Evolutionary conservation across 2,113 vertebrate species (phyloP), one percentile per base, ranked within the genome.

Genomic region (Mormoops blainvillei): DNA sequence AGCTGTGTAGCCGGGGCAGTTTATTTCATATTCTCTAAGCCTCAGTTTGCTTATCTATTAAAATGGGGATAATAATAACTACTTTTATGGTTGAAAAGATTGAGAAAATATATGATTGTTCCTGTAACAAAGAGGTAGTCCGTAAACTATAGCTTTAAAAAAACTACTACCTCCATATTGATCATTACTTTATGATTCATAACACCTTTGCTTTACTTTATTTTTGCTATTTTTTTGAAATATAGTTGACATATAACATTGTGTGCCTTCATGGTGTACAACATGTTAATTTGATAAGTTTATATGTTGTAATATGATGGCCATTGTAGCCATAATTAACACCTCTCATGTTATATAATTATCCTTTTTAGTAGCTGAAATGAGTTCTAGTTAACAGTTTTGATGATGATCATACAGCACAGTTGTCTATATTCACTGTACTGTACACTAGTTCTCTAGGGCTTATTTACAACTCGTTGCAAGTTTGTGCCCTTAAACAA

Each of bases 1-100:
- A 78, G 22, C 52, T 56, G 11, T 28, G n/a, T 61, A 6, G 13
- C 26, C 18, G 31, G 36, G 18, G 16, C 36, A 85, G 45, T 91
- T 81, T 86, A 94, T 91, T 90, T 94, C 1, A 18, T 18, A 45
- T 91, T 93, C 48, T 96, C 67, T 54, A 90, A 89, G 28, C 43
- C 67, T 33, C 19, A 63, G 15, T 41, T 84, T 41, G 38, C 36
- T 86, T 48, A n/a, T 70, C 85, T 93, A n/a, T 7, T 85, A 58
- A 95, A 97, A 87, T 87, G 63, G 28, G 38, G 36, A 45, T 58
- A 73, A 61, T 13, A n/a, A 52, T 22, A 56, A 31, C 24, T 78
- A 22, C 5, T 77, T 52, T 56, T 67, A 91, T 6, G 48, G 15
- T 48, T 81, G 67, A 67, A 85, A 86, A 85, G 50, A 50, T 63